Percentiles rank a stretch among this genome's conserved stretches.
Evolutionary conservation across 2,113 vertebrate genomes (phyloP).

Genomic region (Chloebia gouldiae): DNA sequence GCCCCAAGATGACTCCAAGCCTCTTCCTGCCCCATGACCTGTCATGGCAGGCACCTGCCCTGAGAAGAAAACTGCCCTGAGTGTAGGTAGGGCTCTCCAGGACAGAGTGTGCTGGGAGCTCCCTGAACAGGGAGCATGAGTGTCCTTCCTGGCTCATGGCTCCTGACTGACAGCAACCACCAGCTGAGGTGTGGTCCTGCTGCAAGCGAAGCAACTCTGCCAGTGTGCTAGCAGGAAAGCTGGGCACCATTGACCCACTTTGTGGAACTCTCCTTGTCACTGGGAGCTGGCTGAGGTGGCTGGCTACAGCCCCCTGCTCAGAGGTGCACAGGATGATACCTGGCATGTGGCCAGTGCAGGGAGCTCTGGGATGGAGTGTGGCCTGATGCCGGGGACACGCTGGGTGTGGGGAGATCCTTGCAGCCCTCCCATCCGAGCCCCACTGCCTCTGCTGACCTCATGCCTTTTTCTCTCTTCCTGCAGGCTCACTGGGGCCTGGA

Average conservation of each 20-base stretch:
- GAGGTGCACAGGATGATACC: too few species aligned
- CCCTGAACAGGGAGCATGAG: fast-evolving
- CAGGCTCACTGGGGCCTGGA: slow-evolving; percentile 89
- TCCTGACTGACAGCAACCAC: neutral
- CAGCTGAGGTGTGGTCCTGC: neutral
- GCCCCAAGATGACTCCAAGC: neutral
- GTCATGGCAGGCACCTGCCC: neutral
- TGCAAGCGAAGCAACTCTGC: neutral
- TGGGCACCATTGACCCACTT: fast-evolving
- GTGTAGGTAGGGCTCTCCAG: neutral
- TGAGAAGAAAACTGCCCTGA: neutral
- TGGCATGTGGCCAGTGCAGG: neutral
- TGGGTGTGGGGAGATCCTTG: neutral
- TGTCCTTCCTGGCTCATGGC: neutral
- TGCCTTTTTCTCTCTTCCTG: neutral
- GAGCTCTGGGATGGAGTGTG: fast-evolving
- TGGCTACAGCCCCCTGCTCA: neutral
- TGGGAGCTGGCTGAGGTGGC: neutral
- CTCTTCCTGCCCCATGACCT: neutral
- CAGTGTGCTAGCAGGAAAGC: neutral
- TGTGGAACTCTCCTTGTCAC: neutral
- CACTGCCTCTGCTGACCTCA: neutral
- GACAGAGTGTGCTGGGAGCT: fast-evolving
- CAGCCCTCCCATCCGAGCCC: too few species aligned
- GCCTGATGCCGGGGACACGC: fast-evolving